Evolutionary conservation across 1,140 invertebrate genomes (phyloP).

Genomic region (Eubasilissa regina): DNA sequence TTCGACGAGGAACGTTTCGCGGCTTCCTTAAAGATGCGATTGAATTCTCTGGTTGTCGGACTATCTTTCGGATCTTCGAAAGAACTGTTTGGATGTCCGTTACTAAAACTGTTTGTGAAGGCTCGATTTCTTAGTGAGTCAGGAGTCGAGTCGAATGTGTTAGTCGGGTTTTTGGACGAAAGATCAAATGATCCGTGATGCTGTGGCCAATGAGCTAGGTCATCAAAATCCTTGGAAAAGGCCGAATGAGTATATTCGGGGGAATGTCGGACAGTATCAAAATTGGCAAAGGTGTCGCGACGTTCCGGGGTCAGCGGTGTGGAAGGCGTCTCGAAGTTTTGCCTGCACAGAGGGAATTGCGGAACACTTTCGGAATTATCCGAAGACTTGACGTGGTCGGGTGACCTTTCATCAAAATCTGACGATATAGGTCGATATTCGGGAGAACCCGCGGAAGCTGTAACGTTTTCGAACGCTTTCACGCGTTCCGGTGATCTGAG

Average conservation of each 20-base stretch:
- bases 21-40: constrained; percentile 45
- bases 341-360: background rate
- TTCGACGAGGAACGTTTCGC: background rate
- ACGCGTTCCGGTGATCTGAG: constrained; percentile 40
- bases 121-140: constrained; percentile 7
- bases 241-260: background rate
- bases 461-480: constrained; percentile 41
- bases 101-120: constrained; percentile 10
- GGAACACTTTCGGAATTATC: constrained; percentile 27
- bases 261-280: constrained; percentile 2
- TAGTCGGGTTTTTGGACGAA: background rate
- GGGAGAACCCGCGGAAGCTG: constrained; percentile 32
- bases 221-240: constrained; percentile 10
- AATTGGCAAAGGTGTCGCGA: background rate
- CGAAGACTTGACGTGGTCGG: constrained; percentile 27
- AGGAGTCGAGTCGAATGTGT: constrained; percentile 4
- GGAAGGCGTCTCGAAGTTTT: constrained; percentile 1
- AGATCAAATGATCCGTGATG: background rate
- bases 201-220: constrained; percentile 10
- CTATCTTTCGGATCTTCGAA: constrained; percentile 49
- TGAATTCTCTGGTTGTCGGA: constrained; percentile 52
- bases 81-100: constrained; percentile 8
- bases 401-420: constrained; percentile 13
- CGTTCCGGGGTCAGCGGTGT: constrained; percentile 4
- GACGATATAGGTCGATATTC: constrained; percentile 26